phyloP scores from a whole-genome alignment of 2,797 vertebrate species.

The Otolemur crassicaudatus region DNA sequence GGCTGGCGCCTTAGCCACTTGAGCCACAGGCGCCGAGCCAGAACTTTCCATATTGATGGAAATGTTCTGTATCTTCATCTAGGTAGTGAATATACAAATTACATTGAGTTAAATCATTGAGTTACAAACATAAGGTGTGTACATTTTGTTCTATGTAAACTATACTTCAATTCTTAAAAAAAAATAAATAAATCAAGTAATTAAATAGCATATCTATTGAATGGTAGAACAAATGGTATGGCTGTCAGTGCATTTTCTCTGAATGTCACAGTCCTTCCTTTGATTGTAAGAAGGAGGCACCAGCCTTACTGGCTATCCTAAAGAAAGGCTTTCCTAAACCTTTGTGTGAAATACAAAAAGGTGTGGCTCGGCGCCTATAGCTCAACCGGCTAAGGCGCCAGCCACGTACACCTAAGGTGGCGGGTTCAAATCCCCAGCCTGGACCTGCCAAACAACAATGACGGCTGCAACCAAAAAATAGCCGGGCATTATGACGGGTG shows the following conservation, averaged over 20 bases:
- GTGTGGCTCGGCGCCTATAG: background rate
- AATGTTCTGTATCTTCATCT: constrained; percentile 25
- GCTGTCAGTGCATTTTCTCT: background rate
- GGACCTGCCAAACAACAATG: no score
- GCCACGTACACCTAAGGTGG: no score
- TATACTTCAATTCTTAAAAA: constrained; percentile 5
- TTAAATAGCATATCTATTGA: constrained; percentile 22
- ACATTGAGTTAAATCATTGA: constrained; percentile 29
- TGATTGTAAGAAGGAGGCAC: background rate
- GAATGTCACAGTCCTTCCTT: constrained; percentile 47
- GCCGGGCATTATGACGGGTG: no score
- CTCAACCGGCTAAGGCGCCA: no score
- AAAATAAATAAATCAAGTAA: constrained; percentile 37
- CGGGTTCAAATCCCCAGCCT: no score
- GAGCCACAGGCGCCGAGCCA: no score
- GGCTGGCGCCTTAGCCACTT: no score
- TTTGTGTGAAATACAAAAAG: constrained; percentile 35
- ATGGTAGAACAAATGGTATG: background rate
- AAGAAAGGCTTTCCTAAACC: constrained; percentile 33
- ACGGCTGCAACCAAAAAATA: no score
- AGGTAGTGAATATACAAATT: background rate
- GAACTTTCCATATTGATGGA: background rate
- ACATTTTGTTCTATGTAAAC: constrained; percentile 21
- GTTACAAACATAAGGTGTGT: background rate
- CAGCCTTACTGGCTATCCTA: background rate